Conservation (phyloP, 2,113 vertebrate species). For the Psilopogon haemacephalus region DNA sequence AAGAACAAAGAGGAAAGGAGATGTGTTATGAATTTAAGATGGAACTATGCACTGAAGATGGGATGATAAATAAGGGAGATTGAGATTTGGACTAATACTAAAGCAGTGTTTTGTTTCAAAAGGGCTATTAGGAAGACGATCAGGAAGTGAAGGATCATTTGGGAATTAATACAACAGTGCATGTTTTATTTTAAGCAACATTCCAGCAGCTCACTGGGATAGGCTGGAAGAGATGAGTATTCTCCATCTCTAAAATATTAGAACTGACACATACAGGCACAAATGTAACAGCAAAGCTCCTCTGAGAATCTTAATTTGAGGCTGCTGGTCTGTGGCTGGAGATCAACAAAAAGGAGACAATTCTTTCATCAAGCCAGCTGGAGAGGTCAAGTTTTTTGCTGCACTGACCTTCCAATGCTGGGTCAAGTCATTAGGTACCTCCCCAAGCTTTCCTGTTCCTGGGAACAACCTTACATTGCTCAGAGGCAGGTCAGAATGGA, state of each 20-base stretch:
- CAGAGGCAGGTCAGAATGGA: accelerated
- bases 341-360: neutral
- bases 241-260: neutral
- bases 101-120: neutral
- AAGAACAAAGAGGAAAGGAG: neutral
- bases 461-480: neutral
- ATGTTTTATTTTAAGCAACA: neutral
- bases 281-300: neutral
- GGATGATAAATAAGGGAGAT: neutral
- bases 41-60: neutral
- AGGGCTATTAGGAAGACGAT: neutral
- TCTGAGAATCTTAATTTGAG: neutral
- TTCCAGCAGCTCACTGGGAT: neutral
- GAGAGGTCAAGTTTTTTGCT: neutral
- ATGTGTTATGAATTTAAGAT: neutral
- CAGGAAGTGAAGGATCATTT: neutral
- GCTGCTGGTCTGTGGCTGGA: neutral
- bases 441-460: neutral
- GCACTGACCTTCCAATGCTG: neutral
- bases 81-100: neutral
- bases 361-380: neutral
- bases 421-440: neutral
- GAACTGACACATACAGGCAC: neutral
- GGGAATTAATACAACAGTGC: neutral
- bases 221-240: neutral